Percentiles rank a stretch among this genome's conserved stretches.
These are phyloP conservation scores for Keiferia lycopersicella DNA, from an alignment of 2,888 invertebrate genomes.

Conservation along the genomic window DNA sequence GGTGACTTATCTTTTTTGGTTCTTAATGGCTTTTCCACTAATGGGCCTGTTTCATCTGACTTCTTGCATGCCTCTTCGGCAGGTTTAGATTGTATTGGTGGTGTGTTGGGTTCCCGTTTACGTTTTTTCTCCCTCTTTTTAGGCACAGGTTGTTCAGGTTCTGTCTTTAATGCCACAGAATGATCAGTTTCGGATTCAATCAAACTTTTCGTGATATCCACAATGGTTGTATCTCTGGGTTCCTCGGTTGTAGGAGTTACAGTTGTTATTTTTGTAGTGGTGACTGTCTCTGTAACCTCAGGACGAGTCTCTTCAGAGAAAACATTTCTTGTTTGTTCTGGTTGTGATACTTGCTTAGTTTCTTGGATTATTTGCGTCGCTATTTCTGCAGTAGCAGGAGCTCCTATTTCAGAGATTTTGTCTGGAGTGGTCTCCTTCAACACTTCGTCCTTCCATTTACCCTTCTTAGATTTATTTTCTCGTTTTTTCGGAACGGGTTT, in stretches of 20 bases:
- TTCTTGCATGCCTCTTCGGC: constrained; percentile 13
- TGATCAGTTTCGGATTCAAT: constrained; percentile 51
- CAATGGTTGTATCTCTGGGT: constrained; percentile 36
- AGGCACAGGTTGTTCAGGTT: constrained; percentile 24
- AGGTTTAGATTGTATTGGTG: constrained; percentile 34
- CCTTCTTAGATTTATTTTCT: constrained; percentile 27
- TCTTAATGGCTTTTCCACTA: constrained; percentile 13
- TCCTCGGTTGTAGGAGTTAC: constrained; percentile 27
- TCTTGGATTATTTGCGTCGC: constrained; percentile 37
- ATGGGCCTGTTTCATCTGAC: not conserved
- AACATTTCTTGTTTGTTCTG: constrained; percentile 27
- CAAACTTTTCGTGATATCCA: constrained; percentile 45
- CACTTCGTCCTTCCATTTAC: constrained; percentile 7
- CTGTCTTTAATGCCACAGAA: constrained; percentile 36
- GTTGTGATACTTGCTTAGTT: constrained; percentile 35
- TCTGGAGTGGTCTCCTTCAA: constrained; percentile 16
- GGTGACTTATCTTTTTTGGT: constrained; percentile 23
- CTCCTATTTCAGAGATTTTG: not conserved
- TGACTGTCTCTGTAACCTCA: constrained; percentile 23
- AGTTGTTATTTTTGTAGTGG: constrained; percentile 26
- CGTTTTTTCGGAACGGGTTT: constrained; percentile 28
- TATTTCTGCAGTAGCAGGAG: constrained; percentile 21
- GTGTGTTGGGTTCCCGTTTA: constrained; percentile 29
- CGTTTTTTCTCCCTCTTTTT: constrained; percentile 23
- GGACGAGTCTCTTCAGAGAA: constrained; percentile 5